Base-by-base conservation (phyloP, 2,888 invertebrate species). In the Odontocolon sp. region DNA sequence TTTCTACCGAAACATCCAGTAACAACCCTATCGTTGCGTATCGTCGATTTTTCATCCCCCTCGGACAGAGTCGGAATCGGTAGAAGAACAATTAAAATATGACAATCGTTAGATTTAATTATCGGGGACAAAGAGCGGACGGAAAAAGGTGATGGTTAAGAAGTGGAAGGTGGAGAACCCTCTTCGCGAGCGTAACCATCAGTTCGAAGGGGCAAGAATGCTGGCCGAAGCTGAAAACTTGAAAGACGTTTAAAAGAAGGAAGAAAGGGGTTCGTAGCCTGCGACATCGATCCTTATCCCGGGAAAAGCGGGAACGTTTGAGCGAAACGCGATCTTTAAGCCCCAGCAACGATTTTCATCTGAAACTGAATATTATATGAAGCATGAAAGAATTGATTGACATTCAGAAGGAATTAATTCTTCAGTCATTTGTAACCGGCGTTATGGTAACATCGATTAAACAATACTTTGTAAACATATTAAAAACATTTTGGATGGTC, bases 71-170 rank as follows among this genome's bases (percentile, higher is more conserved):
- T 23, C 61, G n/a, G 26, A 66, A 47, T 47, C 14, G 33, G 82
- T 82, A 86, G 84, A 87, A 83, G 86, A 85, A 89, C 87, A 89
- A 89, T 89, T 89, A 90, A 90, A 89, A 87, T 87, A 87, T 89
- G 88, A 89, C 87, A 89, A 89, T 89, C 88, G 87, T 89, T 87
- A 85, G 85, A 89, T 89, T 89, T 90, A 89, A 89, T 90, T 89
- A 89, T 89, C 84, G 86, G 83, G 59, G 81, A 87, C 85, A 86
- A 86, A 86, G 59, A 84, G 80, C 82, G 81, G 80, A 52, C 23
- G 72, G 59, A 42, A 72, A 72, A 69, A 69, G 57, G 70, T 52
- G 71, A 71, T 42, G 64, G 45, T 36, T 28, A 4, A 36, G 56
- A 59, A 54, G 38, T 54, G 45, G 36, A 54, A 72, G 21, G 47